Evolutionary conservation across 2,113 vertebrate genomes (phyloP).

Genomic region (Seriola aureovittata): DNA sequence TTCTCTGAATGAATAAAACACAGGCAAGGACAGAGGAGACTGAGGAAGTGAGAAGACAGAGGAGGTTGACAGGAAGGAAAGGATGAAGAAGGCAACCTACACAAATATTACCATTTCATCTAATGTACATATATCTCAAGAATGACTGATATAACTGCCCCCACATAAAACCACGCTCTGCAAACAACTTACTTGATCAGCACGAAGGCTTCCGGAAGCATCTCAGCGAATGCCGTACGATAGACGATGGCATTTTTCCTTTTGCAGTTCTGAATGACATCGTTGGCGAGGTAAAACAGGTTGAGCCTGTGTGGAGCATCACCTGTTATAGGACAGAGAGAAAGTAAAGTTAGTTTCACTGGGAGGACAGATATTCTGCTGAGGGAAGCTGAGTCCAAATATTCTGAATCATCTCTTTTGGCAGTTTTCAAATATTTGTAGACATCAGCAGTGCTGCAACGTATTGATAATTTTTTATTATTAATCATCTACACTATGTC

Average conservation of each 20-base stretch:
- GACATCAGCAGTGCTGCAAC: neutral
- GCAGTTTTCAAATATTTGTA: neutral
- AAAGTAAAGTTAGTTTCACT: neutral
- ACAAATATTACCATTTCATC: neutral
- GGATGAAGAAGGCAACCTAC: neutral
- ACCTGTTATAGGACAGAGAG: slow-evolving; percentile 80
- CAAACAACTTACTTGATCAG: slow-evolving; percentile 90
- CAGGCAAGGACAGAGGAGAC: slow-evolving; percentile 11
- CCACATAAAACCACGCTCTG: neutral
- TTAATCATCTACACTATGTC: neutral
- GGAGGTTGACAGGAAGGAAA: neutral
- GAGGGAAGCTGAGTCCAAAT: neutral
- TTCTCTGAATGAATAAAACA: slow-evolving; percentile 2
- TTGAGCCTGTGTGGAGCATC: slow-evolving; percentile 92
- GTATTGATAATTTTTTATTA: neutral
- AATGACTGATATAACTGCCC: too few relatives aligned
- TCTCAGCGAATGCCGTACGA: slow-evolving; percentile 93
- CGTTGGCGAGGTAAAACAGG: slow-evolving; percentile 96
- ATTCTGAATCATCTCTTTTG: neutral
- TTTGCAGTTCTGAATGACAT: slow-evolving; percentile 99
- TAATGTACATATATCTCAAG: neutral
- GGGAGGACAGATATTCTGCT: neutral
- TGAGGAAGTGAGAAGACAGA: neutral
- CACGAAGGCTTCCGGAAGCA: slow-evolving; percentile 92
- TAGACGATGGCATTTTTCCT: slow-evolving; percentile 96